phyloP scores from a whole-genome alignment of 2,113 vertebrate species.

The Callospermophilus lateralis region DNA sequence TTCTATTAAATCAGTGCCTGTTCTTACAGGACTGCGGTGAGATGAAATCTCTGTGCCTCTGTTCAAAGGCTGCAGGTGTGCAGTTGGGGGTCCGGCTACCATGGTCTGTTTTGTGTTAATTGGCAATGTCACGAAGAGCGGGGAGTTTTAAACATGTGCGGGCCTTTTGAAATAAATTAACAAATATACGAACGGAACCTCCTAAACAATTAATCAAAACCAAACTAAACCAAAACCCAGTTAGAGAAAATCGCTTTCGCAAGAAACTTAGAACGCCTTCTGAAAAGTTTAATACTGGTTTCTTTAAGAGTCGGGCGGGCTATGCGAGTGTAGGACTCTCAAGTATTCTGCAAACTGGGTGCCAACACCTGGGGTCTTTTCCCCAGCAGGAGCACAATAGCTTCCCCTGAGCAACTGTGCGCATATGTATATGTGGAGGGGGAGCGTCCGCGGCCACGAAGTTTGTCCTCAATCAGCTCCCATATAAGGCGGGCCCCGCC shows the following conservation, averaged over 20 bases:
- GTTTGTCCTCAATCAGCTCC: conserved; percentile 75
- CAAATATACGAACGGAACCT: background rate
- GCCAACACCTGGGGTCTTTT: rapidly evolving
- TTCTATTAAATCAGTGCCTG: background rate
- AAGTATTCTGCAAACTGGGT: rapidly evolving
- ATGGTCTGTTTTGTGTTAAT: background rate
- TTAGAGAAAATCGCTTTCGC: background rate
- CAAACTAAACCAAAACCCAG: background rate
- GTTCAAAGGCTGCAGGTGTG: background rate
- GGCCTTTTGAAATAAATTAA: background rate
- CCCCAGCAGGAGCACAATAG: too few species aligned
- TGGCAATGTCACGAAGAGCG: background rate
- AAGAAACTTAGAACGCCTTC: background rate
- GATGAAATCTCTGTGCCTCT: background rate
- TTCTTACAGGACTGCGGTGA: background rate
- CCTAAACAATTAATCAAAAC: background rate
- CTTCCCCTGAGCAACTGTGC: too few species aligned
- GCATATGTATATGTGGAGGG: too few species aligned
- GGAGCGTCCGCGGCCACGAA: rapidly evolving
- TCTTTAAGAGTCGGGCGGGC: background rate
- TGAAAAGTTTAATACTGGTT: background rate
- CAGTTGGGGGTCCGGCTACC: background rate
- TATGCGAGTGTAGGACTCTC: background rate
- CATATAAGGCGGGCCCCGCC: conserved; percentile 30
- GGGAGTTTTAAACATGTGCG: background rate